Conservation (phyloP, 2,113 vertebrate genomes). For the Leucopsar rothschildi region DNA sequence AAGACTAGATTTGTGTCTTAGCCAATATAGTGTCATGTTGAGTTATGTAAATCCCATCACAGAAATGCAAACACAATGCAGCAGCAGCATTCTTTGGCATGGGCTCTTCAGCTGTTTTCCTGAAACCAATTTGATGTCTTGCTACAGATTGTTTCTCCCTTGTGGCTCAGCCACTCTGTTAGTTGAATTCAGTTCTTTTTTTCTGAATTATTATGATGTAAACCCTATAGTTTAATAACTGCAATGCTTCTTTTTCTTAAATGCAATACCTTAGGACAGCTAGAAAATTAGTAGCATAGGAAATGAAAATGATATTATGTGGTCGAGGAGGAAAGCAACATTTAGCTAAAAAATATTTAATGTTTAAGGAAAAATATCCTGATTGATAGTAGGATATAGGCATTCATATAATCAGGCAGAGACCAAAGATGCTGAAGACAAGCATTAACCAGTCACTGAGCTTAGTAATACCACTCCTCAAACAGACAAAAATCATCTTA, state of each 20-base stretch:
- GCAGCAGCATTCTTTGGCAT: slow-evolving; percentile 56
- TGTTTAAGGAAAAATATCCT: background rate
- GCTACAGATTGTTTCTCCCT: slow-evolving; percentile 48
- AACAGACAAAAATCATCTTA: background rate
- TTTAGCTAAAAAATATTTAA: background rate
- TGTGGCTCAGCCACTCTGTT: background rate
- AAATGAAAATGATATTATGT: background rate
- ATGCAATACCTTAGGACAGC: background rate
- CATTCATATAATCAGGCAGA: background rate
- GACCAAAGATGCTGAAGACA: background rate
- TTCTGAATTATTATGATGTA: background rate
- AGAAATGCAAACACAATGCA: slow-evolving; percentile 74
- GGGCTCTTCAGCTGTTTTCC: slow-evolving; percentile 49
- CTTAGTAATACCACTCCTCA: background rate
- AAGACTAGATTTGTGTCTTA: slow-evolving; percentile 72
- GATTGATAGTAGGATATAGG: background rate
- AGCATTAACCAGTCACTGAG: background rate
- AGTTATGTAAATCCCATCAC: slow-evolving; percentile 79
- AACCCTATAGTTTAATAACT: background rate
- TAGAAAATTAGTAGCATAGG: background rate
- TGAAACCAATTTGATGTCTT: slow-evolving; percentile 66
- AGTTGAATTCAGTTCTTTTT: background rate
- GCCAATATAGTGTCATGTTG: slow-evolving; percentile 76
- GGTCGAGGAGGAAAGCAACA: background rate
- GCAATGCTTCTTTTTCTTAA: background rate